Base-by-base conservation (phyloP, 2,888 invertebrate genomes). In the Pantelozetes paolii region DNA sequence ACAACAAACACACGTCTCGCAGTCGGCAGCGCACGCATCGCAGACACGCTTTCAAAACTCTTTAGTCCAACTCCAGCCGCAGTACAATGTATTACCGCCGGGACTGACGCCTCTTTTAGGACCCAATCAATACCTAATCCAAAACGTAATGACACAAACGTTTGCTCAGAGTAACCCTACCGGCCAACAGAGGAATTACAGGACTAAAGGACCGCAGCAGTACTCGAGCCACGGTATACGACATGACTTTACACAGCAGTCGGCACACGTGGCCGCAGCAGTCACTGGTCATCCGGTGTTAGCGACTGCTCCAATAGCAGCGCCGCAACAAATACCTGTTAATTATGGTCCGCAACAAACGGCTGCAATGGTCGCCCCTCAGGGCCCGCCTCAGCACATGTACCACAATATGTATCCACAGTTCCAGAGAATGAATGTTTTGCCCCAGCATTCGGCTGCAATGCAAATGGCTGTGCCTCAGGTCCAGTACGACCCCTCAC, bases 231-330 rank as follows among this genome's bases (percentile, higher is more conserved):
- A 72, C 30, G 40, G 45, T 20, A 54, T 67, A 15, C 40, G 75
- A 23, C 75, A 69, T 32, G 70, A 73, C n/a, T 40, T 72, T 23
- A 15, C 50, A 18, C 50, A 48, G 9, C 73, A 20, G 23, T 89
- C 90, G 80, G 90, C 92, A 86, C 92, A 91, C 81, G 90, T 91
- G 76, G 89, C 89, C 74, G 88, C 88, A 76, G 79, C 80, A n/a
- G 72, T 72, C 18, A 91, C 91, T 50, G 93, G 93, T 0, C 92
- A 91, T 82, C 92, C 93, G 5, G 84, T 94, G 75, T 83, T 93
- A 79, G 90, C 92, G 54, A 89, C 91, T 28, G 90, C 89, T 26
- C 90, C 91, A 15, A 85, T 92, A 81, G 89, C 88, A 79, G 84
- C 77, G 18, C 78, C 78, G 1, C 78, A 78, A 42, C 76, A 77